Evolutionary conservation across 2,113 vertebrate species (phyloP).

Genomic region (Pseudolaguvia tuberculata): DNA sequence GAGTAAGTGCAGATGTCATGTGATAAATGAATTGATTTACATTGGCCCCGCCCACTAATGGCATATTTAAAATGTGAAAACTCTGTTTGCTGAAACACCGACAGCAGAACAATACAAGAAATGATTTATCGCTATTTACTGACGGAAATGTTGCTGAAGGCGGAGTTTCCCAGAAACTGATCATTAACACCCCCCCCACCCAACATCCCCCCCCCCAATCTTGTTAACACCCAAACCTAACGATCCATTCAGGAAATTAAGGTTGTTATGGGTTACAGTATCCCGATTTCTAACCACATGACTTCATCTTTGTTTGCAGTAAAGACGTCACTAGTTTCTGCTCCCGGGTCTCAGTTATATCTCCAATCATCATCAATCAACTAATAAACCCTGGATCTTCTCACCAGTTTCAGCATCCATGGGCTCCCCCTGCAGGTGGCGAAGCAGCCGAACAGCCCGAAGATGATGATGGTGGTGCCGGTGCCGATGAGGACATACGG

Average conservation of each 20-base stretch:
- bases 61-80: not conserved
- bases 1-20: not conserved
- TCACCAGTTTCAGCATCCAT: conserved; percentile 99
- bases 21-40: not conserved
- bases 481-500: conserved; percentile 97
- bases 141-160: not conserved
- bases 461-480: conserved; percentile 93
- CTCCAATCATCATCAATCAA: not conserved
- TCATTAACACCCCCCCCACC: no score
- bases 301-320: not conserved
- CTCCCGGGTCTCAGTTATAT: not conserved
- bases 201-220: no score
- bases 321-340: not conserved
- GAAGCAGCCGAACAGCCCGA: conserved; percentile 96
- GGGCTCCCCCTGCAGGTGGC: conserved; percentile 96
- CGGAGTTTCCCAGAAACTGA: not conserved
- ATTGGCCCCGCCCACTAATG: not conserved
- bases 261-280: not conserved
- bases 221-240: not conserved
- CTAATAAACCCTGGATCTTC: conserved; percentile 35
- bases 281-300: not conserved
- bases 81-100: no score
- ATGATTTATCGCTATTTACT: not conserved
- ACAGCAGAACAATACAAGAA: not conserved
- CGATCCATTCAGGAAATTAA: not conserved